Conservation (phyloP, 2,113 vertebrate species). For the Acanthochromis polyacanthus region DNA sequence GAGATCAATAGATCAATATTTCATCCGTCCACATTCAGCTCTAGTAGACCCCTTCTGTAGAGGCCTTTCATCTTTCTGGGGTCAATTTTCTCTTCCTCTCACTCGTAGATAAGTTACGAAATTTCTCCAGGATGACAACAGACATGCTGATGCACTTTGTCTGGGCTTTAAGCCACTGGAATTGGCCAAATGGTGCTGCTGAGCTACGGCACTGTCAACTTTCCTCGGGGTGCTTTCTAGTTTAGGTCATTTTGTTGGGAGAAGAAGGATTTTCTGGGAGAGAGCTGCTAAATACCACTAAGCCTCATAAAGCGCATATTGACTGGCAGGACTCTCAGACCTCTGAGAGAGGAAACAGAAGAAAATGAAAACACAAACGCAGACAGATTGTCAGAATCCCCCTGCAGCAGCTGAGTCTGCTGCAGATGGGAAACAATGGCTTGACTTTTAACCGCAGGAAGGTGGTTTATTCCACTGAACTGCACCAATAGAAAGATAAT, state of each 20-base stretch:
- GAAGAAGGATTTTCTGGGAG: slow-evolving; percentile 5
- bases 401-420: slow-evolving; percentile 3
- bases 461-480: slow-evolving; percentile 30
- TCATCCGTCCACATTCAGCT: slow-evolving; percentile 47
- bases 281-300: slow-evolving; percentile 40
- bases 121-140: slow-evolving; percentile 21
- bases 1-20: slow-evolving; percentile 68
- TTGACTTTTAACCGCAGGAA: slow-evolving; percentile 34
- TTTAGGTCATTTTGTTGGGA: slow-evolving; percentile 30
- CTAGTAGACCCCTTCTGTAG: slow-evolving; percentile 13
- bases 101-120: neutral
- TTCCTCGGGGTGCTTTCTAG: slow-evolving; percentile 7
- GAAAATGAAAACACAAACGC: slow-evolving; percentile 37
- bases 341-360: slow-evolving; percentile 26
- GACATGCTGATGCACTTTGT: slow-evolving; percentile 7
- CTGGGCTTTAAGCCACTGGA: slow-evolving; percentile 40
- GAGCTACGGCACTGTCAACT: slow-evolving; percentile 22
- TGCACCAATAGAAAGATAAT: slow-evolving; percentile 41
- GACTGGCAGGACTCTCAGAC: slow-evolving; percentile 39
- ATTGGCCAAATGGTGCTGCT: slow-evolving; percentile 7
- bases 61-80: slow-evolving; percentile 36
- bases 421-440: neutral
- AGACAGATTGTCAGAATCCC: neutral
- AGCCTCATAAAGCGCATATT: slow-evolving; percentile 50
- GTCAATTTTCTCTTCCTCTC: slow-evolving; percentile 46